Evolutionary conservation across 2,888 invertebrate genomes (phyloP).

Genomic region (Mactromeris polynyma): DNA sequence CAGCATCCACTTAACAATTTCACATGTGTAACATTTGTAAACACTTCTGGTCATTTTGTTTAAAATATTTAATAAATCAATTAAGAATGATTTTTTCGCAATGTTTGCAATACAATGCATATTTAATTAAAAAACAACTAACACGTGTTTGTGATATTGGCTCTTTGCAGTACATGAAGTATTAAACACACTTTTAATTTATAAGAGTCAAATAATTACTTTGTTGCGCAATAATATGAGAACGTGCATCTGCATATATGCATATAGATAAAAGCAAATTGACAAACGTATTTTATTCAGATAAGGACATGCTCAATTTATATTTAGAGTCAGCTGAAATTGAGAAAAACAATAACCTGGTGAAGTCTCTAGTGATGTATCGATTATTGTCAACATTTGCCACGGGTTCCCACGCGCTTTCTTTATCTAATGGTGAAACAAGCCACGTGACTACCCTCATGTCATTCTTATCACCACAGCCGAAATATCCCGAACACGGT

Average conservation of each 20-base stretch:
- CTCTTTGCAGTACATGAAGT: too few relatives aligned
- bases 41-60: too few relatives aligned
- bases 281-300: background rate
- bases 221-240: background rate
- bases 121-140: too few relatives aligned
- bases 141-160: too few relatives aligned
- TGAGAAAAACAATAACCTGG: background rate
- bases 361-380: background rate
- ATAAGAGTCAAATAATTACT: background rate
- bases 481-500: constrained; percentile 62
- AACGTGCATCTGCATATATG: background rate
- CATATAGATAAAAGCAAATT: background rate
- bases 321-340: background rate
- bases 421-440: constrained; percentile 36
- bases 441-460: constrained; percentile 52
- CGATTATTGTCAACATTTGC: background rate
- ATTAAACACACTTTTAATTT: too few relatives aligned
- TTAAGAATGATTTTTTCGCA: too few relatives aligned
- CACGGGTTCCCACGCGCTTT: background rate
- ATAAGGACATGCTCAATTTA: background rate
- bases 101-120: too few relatives aligned
- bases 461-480: constrained; percentile 37
- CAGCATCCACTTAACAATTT: too few relatives aligned
- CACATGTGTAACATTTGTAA: too few relatives aligned
- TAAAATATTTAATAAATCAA: too few relatives aligned